Conservation (phyloP, 2,797 vertebrate species). For the Ceyx erithaca region DNA sequence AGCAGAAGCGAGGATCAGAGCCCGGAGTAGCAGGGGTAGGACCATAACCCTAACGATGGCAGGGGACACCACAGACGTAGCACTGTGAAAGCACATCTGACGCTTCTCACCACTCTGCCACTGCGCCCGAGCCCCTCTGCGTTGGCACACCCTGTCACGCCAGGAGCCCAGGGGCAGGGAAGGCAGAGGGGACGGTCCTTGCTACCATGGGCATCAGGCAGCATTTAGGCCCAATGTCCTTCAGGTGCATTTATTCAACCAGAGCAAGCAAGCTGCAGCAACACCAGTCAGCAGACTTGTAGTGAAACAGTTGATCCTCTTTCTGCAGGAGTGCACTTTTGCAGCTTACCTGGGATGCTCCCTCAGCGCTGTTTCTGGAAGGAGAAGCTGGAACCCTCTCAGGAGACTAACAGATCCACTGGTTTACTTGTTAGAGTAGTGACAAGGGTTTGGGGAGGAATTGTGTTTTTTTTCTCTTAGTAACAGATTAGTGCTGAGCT, state of each 20-base stretch:
- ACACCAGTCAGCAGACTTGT: neutral
- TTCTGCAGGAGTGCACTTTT: neutral
- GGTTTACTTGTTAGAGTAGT: neutral
- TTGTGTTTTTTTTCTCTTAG: accelerated
- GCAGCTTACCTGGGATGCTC: neutral
- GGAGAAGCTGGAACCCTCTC: neutral
- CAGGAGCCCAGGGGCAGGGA: accelerated
- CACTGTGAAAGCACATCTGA: accelerated
- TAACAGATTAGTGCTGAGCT: neutral
- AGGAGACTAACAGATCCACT: neutral
- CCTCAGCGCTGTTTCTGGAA: neutral
- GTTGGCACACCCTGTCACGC: neutral
- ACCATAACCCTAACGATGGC: accelerated
- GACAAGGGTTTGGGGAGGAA: accelerated
- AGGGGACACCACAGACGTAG: neutral
- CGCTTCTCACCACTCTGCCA: accelerated
- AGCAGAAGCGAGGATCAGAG: neutral
- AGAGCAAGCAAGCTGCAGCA: neutral
- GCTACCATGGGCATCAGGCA: accelerated
- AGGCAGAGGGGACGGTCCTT: neutral
- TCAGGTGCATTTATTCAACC: neutral
- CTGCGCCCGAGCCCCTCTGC: accelerated
- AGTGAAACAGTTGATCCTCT: accelerated
- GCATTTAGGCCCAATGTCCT: neutral
- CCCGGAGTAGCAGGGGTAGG: neutral